Evolutionary conservation across 1,140 invertebrate species (phyloP).

Genomic region (Hesperophylax magnus): DNA sequence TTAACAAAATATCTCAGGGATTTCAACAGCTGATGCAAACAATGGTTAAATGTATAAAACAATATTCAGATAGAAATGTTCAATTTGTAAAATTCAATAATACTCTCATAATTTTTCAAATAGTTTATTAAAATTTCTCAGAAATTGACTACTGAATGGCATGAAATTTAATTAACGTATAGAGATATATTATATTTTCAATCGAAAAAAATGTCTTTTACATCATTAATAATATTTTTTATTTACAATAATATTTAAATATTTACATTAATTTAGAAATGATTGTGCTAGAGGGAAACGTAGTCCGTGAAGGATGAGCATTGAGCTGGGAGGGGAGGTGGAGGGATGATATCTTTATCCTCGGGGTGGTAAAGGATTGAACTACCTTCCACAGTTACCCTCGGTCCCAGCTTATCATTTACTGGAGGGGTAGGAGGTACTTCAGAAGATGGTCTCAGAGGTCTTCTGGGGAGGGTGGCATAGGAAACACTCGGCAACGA

Average conservation of each 20-base stretch:
- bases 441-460: slow-evolving; percentile 65
- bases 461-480: slow-evolving; percentile 74
- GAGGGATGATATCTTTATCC: slow-evolving; percentile 58
- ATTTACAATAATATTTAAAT: slow-evolving; percentile 43
- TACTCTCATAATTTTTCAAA: slow-evolving; percentile 29
- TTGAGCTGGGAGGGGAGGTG: slow-evolving; percentile 47
- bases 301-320: slow-evolving; percentile 52
- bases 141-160: slow-evolving; percentile 47
- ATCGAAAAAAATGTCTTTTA: slow-evolving; percentile 47
- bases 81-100: background rate
- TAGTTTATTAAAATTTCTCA: slow-evolving; percentile 46
- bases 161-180: slow-evolving; percentile 53
- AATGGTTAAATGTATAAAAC: too few relatives aligned
- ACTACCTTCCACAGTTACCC: slow-evolving; percentile 87
- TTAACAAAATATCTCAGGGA: too few relatives aligned
- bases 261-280: slow-evolving; percentile 51
- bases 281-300: slow-evolving; percentile 55
- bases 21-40: too few relatives aligned
- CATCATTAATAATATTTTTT: slow-evolving; percentile 35
- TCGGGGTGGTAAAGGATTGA: slow-evolving; percentile 86
- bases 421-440: slow-evolving; percentile 70
- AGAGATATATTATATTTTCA: slow-evolving; percentile 46
- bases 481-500: slow-evolving; percentile 68
- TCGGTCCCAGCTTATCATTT: slow-evolving; percentile 91
- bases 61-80: too few relatives aligned